These are phyloP conservation scores for Halcyon chelicuti DNA, from an alignment of 2,797 vertebrate genomes.

Conservation along the genomic window DNA sequence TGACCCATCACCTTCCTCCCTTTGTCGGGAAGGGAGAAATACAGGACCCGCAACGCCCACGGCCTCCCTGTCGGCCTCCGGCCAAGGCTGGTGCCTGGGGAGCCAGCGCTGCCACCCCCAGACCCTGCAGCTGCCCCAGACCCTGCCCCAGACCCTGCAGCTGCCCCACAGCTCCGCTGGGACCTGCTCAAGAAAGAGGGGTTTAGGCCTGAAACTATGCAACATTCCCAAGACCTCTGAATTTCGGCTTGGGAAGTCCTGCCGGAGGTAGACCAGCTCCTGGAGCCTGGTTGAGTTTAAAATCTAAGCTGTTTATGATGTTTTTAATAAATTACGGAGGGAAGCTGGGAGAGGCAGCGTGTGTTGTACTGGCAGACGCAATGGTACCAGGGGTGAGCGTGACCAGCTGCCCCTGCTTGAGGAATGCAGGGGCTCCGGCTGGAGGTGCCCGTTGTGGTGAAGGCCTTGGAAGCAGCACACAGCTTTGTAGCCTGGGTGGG, in stretches of 20 bases:
- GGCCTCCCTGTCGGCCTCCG: neutral
- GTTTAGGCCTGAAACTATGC: neutral
- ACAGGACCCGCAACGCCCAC: rapidly evolving
- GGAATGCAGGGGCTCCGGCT: neutral
- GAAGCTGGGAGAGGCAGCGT: neutral
- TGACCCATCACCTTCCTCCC: rapidly evolving
- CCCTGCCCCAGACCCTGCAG: rapidly evolving
- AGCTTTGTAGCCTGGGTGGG: neutral
- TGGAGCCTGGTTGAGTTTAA: neutral
- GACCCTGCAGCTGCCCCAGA: too few relatives aligned
- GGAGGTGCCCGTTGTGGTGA: rapidly evolving
- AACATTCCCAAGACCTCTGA: neutral
- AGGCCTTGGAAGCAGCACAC: rapidly evolving
- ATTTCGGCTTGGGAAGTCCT: neutral
- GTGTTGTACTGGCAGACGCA: rapidly evolving
- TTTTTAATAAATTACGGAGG: neutral
- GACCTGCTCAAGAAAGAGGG: rapidly evolving
- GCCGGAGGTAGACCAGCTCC: neutral
- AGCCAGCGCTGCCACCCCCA: neutral
- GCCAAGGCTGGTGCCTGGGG: rapidly evolving
- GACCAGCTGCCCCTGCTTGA: neutral
- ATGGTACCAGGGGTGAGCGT: neutral
- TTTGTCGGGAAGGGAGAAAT: rapidly evolving
- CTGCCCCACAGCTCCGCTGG: too few relatives aligned
- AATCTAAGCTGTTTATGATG: neutral